Conservation (phyloP, 2,888 invertebrate genomes). For the Drosophila tripunctata region DNA sequence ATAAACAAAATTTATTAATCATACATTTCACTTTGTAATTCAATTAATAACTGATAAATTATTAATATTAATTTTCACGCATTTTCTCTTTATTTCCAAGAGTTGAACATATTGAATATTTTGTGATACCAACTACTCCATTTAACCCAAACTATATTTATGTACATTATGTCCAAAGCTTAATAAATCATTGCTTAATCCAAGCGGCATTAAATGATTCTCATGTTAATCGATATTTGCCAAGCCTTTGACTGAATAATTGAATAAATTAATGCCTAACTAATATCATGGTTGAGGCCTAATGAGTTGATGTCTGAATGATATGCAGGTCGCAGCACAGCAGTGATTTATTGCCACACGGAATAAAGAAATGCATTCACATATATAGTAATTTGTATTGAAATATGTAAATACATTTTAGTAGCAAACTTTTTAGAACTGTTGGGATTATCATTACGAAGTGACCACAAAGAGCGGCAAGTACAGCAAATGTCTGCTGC, state of each 20-base stretch:
- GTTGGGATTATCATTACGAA: conserved; percentile 20
- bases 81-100: neutral
- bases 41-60: too few relatives aligned
- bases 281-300: conserved; percentile 26
- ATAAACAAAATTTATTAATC: too few relatives aligned
- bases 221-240: conserved; percentile 37
- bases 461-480: conserved; percentile 32
- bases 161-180: neutral
- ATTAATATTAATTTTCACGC: too few relatives aligned
- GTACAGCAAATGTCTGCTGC: neutral
- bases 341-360: conserved; percentile 42
- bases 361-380: conserved; percentile 2
- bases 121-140: too few relatives aligned
- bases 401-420: conserved; percentile 28
- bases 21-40: too few relatives aligned
- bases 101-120: too few relatives aligned
- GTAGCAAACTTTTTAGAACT: neutral
- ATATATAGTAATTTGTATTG: conserved; percentile 35
- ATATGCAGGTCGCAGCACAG: conserved; percentile 33
- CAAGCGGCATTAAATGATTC: conserved; percentile 18
- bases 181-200: conserved; percentile 46
- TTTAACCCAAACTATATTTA: too few relatives aligned
- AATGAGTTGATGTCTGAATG: conserved; percentile 48
- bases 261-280: conserved; percentile 47
- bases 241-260: conserved; percentile 44